Evolutionary conservation across 1,140 invertebrate species (phyloP).

Genomic region (Oreohelix idahoensis): DNA sequence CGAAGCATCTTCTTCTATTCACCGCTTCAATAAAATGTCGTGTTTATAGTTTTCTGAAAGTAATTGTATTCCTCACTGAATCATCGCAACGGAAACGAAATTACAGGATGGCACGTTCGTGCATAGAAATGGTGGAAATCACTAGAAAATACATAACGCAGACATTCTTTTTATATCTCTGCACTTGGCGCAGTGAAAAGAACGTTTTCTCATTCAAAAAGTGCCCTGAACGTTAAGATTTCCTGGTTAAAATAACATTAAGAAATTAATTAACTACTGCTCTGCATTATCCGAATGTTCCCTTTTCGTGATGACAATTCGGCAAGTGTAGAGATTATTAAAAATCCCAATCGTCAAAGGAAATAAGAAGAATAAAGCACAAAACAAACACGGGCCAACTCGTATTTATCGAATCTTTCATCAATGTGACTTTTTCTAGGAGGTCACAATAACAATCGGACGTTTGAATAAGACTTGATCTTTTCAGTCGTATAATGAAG

Average conservation of each 20-base stretch:
- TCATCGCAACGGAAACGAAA: not conserved
- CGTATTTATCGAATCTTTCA: not conserved
- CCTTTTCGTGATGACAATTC: not conserved
- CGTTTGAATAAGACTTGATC: slow-evolving; percentile 12
- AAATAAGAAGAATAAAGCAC: not conserved
- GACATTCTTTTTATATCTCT: not conserved
- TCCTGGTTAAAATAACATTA: not conserved
- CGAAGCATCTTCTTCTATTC: not conserved
- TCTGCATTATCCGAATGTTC: not conserved
- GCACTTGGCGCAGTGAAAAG: not conserved
- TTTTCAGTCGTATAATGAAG: slow-evolving; percentile 15
- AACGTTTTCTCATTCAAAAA: not conserved
- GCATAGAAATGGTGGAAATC: not conserved
- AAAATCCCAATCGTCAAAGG: not conserved
- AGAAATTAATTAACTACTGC: slow-evolving; percentile 13
- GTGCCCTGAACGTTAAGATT: not conserved
- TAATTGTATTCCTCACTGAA: not conserved
- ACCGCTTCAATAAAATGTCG: not conserved
- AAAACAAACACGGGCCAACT: slow-evolving; percentile 2
- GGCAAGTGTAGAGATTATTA: not conserved
- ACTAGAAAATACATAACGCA: not conserved
- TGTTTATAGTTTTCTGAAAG: not conserved
- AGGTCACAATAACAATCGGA: not conserved
- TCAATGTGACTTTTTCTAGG: not conserved
- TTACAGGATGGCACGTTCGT: not conserved